Conservation (phyloP, 2,113 vertebrate genomes). For the Rhynchopsitta pachyrhyncha region DNA sequence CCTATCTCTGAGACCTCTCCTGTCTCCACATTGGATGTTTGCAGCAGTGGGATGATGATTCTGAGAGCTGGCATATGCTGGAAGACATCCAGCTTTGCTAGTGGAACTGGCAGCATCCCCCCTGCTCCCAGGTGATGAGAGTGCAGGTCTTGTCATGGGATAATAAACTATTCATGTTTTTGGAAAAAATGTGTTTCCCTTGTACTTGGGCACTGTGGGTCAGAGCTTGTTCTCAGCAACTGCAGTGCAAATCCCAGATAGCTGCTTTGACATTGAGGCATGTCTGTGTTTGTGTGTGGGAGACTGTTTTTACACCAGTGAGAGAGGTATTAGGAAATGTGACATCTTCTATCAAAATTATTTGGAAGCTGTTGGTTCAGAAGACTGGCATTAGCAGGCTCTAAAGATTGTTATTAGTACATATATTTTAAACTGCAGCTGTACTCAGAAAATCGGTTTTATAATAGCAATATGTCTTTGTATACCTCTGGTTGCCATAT, state of each 20-base stretch:
- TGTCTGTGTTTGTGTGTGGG: neutral
- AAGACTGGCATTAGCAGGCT: neutral
- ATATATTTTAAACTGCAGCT: neutral
- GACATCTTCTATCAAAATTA: neutral
- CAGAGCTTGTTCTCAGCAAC: neutral
- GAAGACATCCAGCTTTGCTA: neutral
- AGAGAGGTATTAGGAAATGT: neutral
- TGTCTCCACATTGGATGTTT: neutral
- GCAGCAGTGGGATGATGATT: neutral
- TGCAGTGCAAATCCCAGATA: neutral
- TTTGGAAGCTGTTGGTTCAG: neutral
- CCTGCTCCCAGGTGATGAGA: neutral
- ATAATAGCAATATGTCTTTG: slow-evolving; percentile 19
- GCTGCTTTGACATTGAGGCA: neutral
- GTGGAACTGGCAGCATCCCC: neutral
- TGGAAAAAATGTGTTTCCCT: neutral
- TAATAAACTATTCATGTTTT: neutral
- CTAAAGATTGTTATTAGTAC: neutral
- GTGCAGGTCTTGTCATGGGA: neutral
- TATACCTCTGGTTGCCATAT: neutral
- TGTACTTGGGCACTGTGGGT: neutral
- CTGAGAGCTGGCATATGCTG: neutral
- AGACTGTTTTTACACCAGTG: neutral
- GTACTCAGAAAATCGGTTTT: neutral
- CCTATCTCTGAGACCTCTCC: neutral